These are phyloP conservation scores for Onychostruthus taczanowskii DNA, from an alignment of 2,113 vertebrate genomes.

Conservation along the genomic window DNA sequence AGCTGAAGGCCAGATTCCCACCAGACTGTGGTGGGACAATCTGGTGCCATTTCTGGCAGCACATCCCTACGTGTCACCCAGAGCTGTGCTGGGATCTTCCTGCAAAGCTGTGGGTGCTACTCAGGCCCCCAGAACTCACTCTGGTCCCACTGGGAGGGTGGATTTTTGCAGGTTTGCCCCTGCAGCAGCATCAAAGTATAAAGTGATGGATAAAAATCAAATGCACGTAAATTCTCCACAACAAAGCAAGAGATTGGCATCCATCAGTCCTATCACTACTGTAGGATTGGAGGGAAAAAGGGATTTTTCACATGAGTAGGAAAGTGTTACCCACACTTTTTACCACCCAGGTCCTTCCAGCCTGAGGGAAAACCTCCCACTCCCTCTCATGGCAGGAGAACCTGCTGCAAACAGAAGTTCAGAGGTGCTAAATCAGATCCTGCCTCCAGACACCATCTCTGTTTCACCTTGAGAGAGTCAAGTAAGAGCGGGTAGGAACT, in stretches of 20 bases:
- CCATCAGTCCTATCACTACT: neutral
- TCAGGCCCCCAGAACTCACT: accelerated
- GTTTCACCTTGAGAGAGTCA: neutral
- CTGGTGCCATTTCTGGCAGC: accelerated
- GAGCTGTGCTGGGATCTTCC: neutral
- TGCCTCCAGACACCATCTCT: neutral
- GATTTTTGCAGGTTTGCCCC: neutral
- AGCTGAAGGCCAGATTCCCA: neutral
- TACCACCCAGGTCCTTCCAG: neutral
- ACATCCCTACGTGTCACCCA: neutral
- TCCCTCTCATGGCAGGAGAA: neutral
- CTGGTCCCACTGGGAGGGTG: neutral
- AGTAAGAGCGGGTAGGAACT: neutral
- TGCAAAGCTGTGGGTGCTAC: neutral
- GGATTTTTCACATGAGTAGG: neutral
- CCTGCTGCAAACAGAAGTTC: neutral
- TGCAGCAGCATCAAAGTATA: neutral
- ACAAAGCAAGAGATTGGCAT: neutral
- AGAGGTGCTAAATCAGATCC: neutral
- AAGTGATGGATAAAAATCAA: neutral
- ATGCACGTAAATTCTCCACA: accelerated
- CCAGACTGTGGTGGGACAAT: neutral
- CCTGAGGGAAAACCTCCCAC: neutral
- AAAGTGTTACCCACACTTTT: neutral
- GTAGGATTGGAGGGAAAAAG: neutral